These are phyloP conservation scores for Mechanitis mazaeus DNA, from an alignment of 2,888 invertebrate genomes.

Conservation along the genomic window DNA sequence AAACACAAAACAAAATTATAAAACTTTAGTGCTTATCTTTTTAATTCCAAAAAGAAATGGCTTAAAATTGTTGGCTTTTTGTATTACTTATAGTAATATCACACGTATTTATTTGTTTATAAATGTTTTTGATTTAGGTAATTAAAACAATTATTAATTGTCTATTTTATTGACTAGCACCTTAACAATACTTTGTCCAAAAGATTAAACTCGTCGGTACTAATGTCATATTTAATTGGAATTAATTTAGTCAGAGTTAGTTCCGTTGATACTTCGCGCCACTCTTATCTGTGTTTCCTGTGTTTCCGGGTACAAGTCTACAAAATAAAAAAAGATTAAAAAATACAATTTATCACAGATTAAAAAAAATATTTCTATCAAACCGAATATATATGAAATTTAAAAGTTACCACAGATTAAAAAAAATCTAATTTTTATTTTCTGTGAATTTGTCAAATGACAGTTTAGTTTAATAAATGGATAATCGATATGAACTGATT, in stretches of 20 bases:
- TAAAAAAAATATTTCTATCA: not conserved
- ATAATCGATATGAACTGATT: no score
- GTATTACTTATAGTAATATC: no score
- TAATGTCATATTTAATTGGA: conserved; percentile 3
- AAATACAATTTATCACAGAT: not conserved
- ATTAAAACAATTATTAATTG: not conserved
- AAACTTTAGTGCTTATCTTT: no score
- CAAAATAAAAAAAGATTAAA: conserved; percentile 25
- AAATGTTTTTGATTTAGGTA: not conserved
- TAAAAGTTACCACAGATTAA: no score
- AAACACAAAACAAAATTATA: no score
- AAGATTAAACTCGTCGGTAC: conserved; percentile 35
- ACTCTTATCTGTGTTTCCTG: conserved; percentile 46
- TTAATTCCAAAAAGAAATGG: no score
- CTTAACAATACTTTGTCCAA: conserved; percentile 42
- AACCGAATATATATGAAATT: no score
- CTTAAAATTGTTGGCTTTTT: no score
- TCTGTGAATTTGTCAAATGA: no score
- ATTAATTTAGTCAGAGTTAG: conserved; percentile 36
- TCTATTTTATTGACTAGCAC: conserved; percentile 14
- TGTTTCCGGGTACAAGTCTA: conserved; percentile 49
- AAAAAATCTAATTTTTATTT: no score
- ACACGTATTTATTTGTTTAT: no score
- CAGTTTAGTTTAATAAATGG: no score
- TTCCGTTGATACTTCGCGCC: conserved; percentile 51